These are phyloP conservation scores for Knipowitschia caucasica DNA, from an alignment of 2,797 vertebrate species.

Conservation along the genomic window DNA sequence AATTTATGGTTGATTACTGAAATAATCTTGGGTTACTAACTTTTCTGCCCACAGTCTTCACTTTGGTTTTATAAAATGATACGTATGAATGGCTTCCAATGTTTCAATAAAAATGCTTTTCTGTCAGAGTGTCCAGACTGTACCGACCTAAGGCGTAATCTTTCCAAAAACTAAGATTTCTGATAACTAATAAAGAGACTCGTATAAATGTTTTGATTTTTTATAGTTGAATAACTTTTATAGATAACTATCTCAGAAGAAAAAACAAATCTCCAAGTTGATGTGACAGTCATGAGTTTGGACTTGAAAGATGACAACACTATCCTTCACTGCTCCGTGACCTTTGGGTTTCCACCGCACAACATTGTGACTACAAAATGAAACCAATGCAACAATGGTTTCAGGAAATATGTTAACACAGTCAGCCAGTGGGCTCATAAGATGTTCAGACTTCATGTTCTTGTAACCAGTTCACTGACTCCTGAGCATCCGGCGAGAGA, in stretches of 20 bases:
- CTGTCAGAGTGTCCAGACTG: background rate
- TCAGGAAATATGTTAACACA: constrained; percentile 50
- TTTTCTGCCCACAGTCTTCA: too few species aligned
- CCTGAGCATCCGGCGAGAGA: constrained; percentile 56
- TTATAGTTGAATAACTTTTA: constrained; percentile 37
- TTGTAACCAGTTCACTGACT: constrained; percentile 66
- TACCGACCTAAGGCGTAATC: background rate
- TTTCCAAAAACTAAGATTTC: background rate
- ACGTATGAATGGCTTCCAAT: background rate
- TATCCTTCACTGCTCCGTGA: constrained; percentile 43
- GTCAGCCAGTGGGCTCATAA: constrained; percentile 49
- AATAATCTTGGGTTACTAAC: too few species aligned
- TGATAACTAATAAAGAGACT: constrained; percentile 27
- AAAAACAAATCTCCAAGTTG: constrained; percentile 40
- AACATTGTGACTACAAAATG: constrained; percentile 44
- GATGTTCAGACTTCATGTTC: constrained; percentile 56
- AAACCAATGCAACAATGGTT: constrained; percentile 21
- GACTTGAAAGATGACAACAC: constrained; percentile 51
- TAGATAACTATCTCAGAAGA: constrained; percentile 20
- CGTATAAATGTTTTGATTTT: constrained; percentile 45
- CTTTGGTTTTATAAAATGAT: background rate
- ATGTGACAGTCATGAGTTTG: constrained; percentile 62
- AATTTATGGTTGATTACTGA: too few species aligned
- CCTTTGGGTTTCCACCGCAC: constrained; percentile 41
- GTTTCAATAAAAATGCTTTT: too few species aligned